Conservation (phyloP, 2,113 vertebrate genomes). For the Scatophagus argus region DNA sequence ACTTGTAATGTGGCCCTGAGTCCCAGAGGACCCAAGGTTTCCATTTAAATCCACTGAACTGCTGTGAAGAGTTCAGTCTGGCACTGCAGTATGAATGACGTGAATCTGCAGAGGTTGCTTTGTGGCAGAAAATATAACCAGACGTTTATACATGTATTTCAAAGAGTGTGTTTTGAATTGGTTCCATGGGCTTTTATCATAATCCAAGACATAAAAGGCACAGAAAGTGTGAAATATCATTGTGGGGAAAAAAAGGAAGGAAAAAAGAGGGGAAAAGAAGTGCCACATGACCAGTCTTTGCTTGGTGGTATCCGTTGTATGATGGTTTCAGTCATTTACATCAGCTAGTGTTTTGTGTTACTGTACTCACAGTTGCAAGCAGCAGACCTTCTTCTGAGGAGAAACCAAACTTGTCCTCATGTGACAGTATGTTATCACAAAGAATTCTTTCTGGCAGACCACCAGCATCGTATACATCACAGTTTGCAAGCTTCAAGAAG, state of each 20-base stretch:
- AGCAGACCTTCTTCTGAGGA: conserved; percentile 6
- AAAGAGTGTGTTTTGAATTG: background rate
- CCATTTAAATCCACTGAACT: too few relatives aligned
- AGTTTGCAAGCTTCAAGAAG: too few relatives aligned
- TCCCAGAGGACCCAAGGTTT: background rate
- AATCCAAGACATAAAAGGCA: background rate
- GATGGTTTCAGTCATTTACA: conserved; percentile 17
- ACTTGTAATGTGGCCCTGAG: background rate
- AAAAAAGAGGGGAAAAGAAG: background rate
- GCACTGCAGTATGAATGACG: background rate
- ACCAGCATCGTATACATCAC: conserved; percentile 46
- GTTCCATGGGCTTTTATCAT: background rate
- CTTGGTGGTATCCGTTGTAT: background rate
- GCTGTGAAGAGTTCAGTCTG: conserved; percentile 13
- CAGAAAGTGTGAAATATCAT: background rate
- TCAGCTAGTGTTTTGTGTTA: conserved; percentile 6
- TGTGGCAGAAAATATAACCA: background rate
- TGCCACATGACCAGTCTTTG: background rate
- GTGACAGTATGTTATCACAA: background rate
- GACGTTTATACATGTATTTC: background rate
- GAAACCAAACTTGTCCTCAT: conserved; percentile 27
- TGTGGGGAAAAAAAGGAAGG: background rate
- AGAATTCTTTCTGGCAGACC: conserved; percentile 20
- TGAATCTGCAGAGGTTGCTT: background rate
- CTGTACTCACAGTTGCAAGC: background rate